Conservation (phyloP, 1,140 invertebrate genomes). For the Calephelis nemesis region DNA sequence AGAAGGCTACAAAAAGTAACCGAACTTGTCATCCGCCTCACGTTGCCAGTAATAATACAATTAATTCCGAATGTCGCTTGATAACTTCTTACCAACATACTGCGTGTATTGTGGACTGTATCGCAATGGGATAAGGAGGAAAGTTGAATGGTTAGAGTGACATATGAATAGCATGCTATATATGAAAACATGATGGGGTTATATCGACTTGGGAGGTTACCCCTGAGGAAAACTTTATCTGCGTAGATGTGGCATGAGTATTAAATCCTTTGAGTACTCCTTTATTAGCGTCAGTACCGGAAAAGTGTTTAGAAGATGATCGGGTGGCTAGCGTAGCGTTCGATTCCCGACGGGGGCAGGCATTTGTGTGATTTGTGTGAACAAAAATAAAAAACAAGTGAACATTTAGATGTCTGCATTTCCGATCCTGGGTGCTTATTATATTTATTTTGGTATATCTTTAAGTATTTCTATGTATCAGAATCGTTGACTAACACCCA, state of each 20-base stretch:
- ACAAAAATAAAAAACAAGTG: no score
- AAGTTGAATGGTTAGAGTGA: slow-evolving; percentile 24
- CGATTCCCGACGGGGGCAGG: no score
- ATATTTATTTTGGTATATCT: no score
- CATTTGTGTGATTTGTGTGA: no score
- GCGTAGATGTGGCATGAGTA: slow-evolving; percentile 31
- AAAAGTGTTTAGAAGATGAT: no score
- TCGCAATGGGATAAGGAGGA: slow-evolving; percentile 29
- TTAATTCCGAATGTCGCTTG: slow-evolving; percentile 70
- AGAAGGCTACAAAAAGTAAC: slow-evolving; percentile 59
- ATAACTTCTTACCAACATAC: slow-evolving; percentile 40
- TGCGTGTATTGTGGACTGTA: slow-evolving; percentile 30
- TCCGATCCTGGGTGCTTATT: no score
- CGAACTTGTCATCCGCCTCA: slow-evolving; percentile 55
- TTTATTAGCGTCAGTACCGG: no score
- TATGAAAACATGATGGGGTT: slow-evolving; percentile 53
- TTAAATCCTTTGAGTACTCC: no score
- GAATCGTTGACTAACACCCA: no score
- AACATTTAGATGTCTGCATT: no score
- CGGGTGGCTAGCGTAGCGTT: no score
- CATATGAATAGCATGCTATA: slow-evolving; percentile 46
- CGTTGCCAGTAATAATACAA: slow-evolving; percentile 72
- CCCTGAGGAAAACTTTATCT: slow-evolving; percentile 56
- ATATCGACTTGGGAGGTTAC: slow-evolving; percentile 59
- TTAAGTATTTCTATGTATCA: no score